Conservation (phyloP, 1,140 invertebrate species). For the Orussus abietinus region DNA sequence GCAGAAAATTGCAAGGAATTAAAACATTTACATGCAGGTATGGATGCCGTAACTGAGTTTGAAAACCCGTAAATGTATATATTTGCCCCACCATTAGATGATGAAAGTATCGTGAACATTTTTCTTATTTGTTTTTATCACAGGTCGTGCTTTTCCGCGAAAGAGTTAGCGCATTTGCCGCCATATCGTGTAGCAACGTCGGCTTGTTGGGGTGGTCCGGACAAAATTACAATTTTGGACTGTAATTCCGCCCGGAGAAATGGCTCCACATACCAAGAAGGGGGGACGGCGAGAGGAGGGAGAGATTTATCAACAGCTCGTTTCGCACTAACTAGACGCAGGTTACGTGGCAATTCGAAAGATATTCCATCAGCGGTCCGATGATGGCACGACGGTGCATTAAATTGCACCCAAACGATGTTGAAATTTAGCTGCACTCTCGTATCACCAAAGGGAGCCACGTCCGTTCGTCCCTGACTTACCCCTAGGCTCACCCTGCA, state of each 20-base stretch:
- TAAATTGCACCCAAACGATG: constrained; percentile 51
- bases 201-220: constrained; percentile 36
- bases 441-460: constrained; percentile 8
- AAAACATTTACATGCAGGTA: too few relatives aligned
- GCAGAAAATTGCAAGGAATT: too few relatives aligned
- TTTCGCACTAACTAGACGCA: constrained; percentile 49
- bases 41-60: too few relatives aligned
- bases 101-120: too few relatives aligned
- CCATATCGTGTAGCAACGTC: constrained; percentile 2
- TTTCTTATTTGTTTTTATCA: too few relatives aligned
- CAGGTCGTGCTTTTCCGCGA: too few relatives aligned
- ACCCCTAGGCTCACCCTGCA: neutral
- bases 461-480: constrained; percentile 7
- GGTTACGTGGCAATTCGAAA: constrained; percentile 46
- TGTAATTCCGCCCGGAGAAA: constrained; percentile 50
- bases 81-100: too few relatives aligned
- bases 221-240: constrained; percentile 52
- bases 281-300: constrained; percentile 19
- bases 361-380: constrained; percentile 50
- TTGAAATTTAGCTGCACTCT: constrained; percentile 47
- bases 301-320: constrained; percentile 50
- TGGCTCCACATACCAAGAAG: constrained; percentile 47
- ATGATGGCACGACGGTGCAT: constrained; percentile 51
- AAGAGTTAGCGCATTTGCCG: too few relatives aligned
- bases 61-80: too few relatives aligned